Conservation (phyloP, 2,113 vertebrate genomes). For the Camelus dromedarius region DNA sequence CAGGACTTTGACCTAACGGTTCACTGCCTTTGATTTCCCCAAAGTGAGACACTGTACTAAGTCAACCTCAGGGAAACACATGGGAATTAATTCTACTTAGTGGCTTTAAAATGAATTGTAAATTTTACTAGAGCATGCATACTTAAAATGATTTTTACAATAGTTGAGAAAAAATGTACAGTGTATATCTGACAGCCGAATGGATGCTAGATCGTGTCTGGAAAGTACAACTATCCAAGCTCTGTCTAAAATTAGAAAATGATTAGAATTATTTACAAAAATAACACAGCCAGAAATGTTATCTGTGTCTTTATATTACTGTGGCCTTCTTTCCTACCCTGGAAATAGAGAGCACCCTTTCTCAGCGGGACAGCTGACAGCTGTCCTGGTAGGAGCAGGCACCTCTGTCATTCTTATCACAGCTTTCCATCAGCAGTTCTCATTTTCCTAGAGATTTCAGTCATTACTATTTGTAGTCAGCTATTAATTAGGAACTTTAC, state of each 20-base stretch:
- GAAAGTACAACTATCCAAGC: not conserved
- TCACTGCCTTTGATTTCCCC: not conserved
- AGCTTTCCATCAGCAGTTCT: not conserved
- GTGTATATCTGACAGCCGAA: not conserved
- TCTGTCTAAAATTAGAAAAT: slow-evolving; percentile 53
- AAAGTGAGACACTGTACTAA: not conserved
- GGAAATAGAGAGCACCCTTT: slow-evolving; percentile 34
- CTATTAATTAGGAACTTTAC: slow-evolving; percentile 40
- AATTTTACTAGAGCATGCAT: not conserved
- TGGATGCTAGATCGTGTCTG: not conserved
- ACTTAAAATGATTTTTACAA: slow-evolving; percentile 38
- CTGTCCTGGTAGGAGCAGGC: not conserved
- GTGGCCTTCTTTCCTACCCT: not conserved
- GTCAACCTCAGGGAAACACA: not conserved
- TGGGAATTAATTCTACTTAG: not conserved
- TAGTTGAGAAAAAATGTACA: not conserved
- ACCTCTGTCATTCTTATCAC: not conserved
- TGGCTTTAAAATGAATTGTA: not conserved
- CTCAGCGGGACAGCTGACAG: slow-evolving; percentile 40
- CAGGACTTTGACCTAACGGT: not conserved
- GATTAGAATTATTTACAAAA: slow-evolving; percentile 36
- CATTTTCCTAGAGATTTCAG: slow-evolving; percentile 51
- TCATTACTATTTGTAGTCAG: slow-evolving; percentile 48
- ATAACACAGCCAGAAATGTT: not conserved
- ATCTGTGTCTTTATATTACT: slow-evolving; percentile 19